These are phyloP conservation scores for Microctenopoma steveboyesi DNA, from an alignment of 2,797 vertebrate genomes.

Conservation along the genomic window DNA sequence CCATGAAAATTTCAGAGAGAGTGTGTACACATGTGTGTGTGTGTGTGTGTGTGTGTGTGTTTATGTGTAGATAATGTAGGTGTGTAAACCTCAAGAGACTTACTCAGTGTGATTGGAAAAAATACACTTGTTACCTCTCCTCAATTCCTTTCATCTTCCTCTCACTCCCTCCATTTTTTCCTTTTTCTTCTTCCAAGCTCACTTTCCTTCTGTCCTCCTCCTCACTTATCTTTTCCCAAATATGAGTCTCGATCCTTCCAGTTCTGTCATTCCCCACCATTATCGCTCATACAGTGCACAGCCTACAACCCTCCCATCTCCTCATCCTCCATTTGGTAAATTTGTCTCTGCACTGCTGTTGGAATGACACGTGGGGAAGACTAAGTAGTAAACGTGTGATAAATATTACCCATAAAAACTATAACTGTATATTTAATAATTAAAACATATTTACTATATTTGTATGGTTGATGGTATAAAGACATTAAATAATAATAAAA, in stretches of 20 bases:
- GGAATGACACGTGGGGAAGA: neutral
- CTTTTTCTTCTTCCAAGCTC: neutral
- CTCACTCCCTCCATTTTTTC: neutral
- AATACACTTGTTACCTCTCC: constrained; percentile 20
- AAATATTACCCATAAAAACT: too few species aligned
- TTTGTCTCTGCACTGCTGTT: neutral
- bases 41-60: constrained; percentile 19
- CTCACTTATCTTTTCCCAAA: constrained; percentile 1
- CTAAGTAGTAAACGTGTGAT: neutral
- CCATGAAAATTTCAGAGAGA: constrained; percentile 68
- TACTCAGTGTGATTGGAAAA: constrained; percentile 41
- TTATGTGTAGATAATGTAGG: constrained; percentile 24
- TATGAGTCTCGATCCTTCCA: constrained; percentile 2
- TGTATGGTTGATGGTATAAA: too few species aligned
- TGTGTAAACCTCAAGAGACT: constrained; percentile 54
- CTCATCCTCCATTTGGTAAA: neutral
- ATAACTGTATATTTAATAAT: too few species aligned
- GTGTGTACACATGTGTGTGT: constrained; percentile 9
- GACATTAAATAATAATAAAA: too few species aligned
- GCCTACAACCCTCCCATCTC: too few species aligned
- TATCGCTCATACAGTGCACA: constrained; percentile 54
- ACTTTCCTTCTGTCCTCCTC: neutral
- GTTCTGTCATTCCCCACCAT: constrained; percentile 46
- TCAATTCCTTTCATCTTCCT: constrained; percentile 26
- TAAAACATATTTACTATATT: too few species aligned